A percentile compares a stretch with the other conserved stretches of the same genome.
These are phyloP conservation scores for Agrenia bidenticulata DNA, from an alignment of 2,888 invertebrate genomes.

Conservation along the genomic window DNA sequence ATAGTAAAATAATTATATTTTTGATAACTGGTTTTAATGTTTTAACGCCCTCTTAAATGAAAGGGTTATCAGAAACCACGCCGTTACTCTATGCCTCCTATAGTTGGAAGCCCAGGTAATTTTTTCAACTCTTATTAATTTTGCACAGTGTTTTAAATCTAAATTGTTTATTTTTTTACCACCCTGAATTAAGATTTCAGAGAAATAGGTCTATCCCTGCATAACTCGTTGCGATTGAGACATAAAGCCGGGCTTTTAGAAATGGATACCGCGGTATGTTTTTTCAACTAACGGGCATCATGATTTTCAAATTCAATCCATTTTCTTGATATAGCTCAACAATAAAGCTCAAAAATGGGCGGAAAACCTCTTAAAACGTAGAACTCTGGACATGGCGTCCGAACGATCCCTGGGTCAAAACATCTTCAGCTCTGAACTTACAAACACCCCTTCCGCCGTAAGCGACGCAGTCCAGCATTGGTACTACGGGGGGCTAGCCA, in stretches of 20 bases:
- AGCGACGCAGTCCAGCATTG: conserved; percentile 39
- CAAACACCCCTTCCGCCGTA: conserved; percentile 22
- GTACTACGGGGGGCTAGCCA: conserved; percentile 30
- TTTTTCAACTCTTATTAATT: too few relatives aligned
- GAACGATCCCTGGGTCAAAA: conserved; percentile 31
- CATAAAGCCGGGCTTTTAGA: conserved; percentile 32
- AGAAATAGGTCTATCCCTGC: conserved; percentile 25
- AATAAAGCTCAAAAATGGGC: conserved; percentile 33
- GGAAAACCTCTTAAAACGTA: conserved; percentile 7
- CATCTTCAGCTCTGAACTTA: conserved; percentile 24
- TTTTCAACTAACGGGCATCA: not conserved
- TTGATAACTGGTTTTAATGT: too few relatives aligned
- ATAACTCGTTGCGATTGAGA: conserved; percentile 28
- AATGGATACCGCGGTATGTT: not conserved
- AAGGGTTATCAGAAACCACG: not conserved
- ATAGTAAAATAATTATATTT: not conserved
- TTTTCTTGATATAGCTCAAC: conserved; percentile 14
- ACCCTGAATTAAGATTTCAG: conserved; percentile 1
- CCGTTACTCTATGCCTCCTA: too few relatives aligned
- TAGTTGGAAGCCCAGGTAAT: too few relatives aligned
- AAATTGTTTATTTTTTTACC: too few relatives aligned
- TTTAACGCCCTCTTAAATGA: not conserved
- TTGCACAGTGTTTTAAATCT: too few relatives aligned
- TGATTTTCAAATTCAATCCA: not conserved
- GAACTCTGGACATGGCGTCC: conserved; percentile 27